Conservation (phyloP, 1,140 invertebrate species). For the Lepidotrigona ventralis region DNA sequence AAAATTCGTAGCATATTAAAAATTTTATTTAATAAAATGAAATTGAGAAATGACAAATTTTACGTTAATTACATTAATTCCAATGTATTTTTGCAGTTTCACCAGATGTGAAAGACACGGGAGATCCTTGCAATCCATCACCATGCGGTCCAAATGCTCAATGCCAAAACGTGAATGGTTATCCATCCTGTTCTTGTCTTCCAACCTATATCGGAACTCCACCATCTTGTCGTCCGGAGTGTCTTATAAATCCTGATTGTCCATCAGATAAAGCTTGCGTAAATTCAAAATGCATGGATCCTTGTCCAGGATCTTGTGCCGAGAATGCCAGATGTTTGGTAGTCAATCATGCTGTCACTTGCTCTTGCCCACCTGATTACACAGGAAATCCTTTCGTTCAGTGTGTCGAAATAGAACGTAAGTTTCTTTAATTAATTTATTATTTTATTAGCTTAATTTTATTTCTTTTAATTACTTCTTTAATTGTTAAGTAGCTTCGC, state of each 20-base stretch:
- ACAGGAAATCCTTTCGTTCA: conserved; percentile 88
- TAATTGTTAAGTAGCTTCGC: too few relatives aligned
- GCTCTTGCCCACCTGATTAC: conserved; percentile 87
- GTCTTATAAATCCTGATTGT: conserved; percentile 89
- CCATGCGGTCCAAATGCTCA: conserved; percentile 90
- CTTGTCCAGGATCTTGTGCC: conserved; percentile 89
- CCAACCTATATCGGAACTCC: conserved; percentile 86
- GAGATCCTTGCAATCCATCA: conserved; percentile 87
- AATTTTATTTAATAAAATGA: too few relatives aligned
- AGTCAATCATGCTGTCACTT: conserved; percentile 88
- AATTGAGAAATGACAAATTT: background rate
- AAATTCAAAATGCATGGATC: conserved; percentile 88
- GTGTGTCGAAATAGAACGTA: conserved; percentile 79
- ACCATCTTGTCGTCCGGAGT: conserved; percentile 88
- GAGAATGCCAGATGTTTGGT: conserved; percentile 88
- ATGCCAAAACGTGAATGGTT: conserved; percentile 83
- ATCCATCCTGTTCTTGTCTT: conserved; percentile 86
- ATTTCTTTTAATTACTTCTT: background rate
- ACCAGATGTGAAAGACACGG: conserved; percentile 74
- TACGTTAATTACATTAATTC: background rate
- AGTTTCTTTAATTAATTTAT: background rate
- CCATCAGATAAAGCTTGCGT: conserved; percentile 86
- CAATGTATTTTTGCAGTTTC: conserved; percentile 53
- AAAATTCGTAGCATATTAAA: too few relatives aligned
- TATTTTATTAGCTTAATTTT: background rate